Base-by-base conservation (phyloP, 2,888 invertebrate genomes). In the Chrysopilus asiliformis region DNA sequence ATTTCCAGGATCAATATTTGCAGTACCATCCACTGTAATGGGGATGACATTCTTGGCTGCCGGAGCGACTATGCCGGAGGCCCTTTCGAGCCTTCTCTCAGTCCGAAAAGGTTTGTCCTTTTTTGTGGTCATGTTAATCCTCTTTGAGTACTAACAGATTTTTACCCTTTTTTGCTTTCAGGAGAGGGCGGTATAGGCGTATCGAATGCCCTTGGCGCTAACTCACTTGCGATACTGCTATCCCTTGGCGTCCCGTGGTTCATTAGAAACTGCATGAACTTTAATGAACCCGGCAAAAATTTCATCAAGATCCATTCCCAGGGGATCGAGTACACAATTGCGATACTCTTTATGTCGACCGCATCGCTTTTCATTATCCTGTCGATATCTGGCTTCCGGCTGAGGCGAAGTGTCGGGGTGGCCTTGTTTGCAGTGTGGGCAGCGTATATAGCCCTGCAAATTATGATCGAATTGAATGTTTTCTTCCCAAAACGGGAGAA, bases 1-100 rank as follows among this genome's bases (percentile, higher is more conserved):
- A 6, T 13, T 51, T 58, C 33, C 51, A 79, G 79, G 79, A 18
- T 71, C 75, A 43, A 79, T 86, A 0, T 71, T 87, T 27, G 68
- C 70, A 4, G 81, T 93, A 32, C 82, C 89, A 1, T 87, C 89
- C 49, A 79, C 86, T 8, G 79, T 93, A 1, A 84, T 91, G 79
- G 93, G 91, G 3, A 75, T 93, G 52, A 90, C 90, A 1, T 82
- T 93, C 52, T 65, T 91, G 42, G 89, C 91, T 0, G 85, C 85
- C 13, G 93, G 91, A 3, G 87, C 89, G 2, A 86, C 86, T 48
- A 70, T 93, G 48, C 93, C 93, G 0, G 93, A 74, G 51, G 72
- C 73, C 1, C 68, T 70, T 22, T 85, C 90, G 1, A 85, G 87
- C 51, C 74, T 82, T 22, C 84, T 93, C 44, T 83, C 90, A 53